Evolutionary conservation across 37 sponge, comb jelly and placozoan species (phyloP), one percentile per base, ranked within the genome.

Genomic region (Hormiphora californensis): DNA sequence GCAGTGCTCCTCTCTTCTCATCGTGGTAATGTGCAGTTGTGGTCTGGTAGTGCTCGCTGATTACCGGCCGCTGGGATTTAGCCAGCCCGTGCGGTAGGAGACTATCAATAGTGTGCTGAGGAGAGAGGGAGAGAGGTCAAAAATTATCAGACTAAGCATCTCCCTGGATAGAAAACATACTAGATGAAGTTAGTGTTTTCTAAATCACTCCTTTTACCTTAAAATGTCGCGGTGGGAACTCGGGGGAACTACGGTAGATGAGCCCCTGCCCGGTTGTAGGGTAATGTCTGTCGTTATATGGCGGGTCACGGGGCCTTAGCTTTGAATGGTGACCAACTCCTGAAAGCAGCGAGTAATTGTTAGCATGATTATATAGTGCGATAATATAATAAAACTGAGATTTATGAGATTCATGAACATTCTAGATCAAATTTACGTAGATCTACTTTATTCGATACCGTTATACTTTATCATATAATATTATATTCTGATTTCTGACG

Each of bases 71-170:
- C 23, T 73, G 81, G 23, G 81, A 73, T 28, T 73, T 73, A 4
- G 81, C 81, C 25, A 73, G 81, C 4, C 81, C 81, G 44, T 73
- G 81, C n/a, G 81, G 81, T 41, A 73, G 35, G 23, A 73, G 46
- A 40, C 43, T 46, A 73, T 27, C 23, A 4, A 73, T 33, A 1
- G 81, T 73, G 81, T 73, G 81, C 81, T 73, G 81, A 73, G 43
- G 43, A 27, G 25, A 19, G n/a, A n/a, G n/a, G n/a, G n/a, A n/a
- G n/a, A n/a, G n/a, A n/a, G n/a, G n/a, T n/a, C n/a, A n/a, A n/a
- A n/a, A n/a, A n/a, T n/a, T n/a, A n/a, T n/a, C n/a, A n/a, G n/a
- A n/a, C n/a, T n/a, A n/a, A n/a, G n/a, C n/a, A n/a, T n/a, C n/a
- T n/a, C n/a, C n/a, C n/a, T n/a, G n/a, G n/a, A n/a, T n/a, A n/a